Conservation (phyloP, 2,888 invertebrate genomes). For the Tipula confusa region DNA sequence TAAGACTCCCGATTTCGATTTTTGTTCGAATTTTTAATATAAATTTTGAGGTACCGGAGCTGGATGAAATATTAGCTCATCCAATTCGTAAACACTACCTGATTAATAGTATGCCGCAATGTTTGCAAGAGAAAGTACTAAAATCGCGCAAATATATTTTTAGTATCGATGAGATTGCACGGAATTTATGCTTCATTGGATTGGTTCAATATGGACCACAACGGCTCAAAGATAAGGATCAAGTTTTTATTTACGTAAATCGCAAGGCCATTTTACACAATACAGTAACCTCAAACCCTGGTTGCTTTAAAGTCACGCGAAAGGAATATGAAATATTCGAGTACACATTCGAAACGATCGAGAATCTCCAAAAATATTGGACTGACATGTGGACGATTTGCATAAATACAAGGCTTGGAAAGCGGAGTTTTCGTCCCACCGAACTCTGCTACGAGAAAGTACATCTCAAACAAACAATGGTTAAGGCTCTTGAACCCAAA, state of each 20-base stretch:
- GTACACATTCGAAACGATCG: conserved; percentile 54
- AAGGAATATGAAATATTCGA: conserved; percentile 55
- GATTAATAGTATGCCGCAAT: conserved; percentile 57
- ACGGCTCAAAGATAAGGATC: conserved; percentile 61
- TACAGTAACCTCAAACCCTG: conserved; percentile 59
- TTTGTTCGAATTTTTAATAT: conserved; percentile 63
- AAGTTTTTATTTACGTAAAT: conserved; percentile 68
- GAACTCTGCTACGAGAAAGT: conserved; percentile 40
- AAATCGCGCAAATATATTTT: conserved; percentile 57
- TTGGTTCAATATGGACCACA: conserved; percentile 65
- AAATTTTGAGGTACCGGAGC: conserved; percentile 54
- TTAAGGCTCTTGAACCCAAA: conserved; percentile 49
- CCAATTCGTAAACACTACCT: conserved; percentile 62
- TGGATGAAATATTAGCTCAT: conserved; percentile 59
- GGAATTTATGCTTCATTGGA: conserved; percentile 62
- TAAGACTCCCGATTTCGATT: conserved; percentile 66
- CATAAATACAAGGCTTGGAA: conserved; percentile 59
- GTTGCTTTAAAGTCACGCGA: conserved; percentile 58
- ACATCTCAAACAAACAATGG: conserved; percentile 48
- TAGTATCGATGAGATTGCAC: conserved; percentile 54
- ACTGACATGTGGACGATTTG: conserved; percentile 63
- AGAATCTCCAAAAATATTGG: conserved; percentile 63
- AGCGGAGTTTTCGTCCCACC: conserved; percentile 35
- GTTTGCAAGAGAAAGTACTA: conserved; percentile 53
- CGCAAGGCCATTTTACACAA: conserved; percentile 58